These are phyloP conservation scores for Campaea margaritaria DNA, from an alignment of 2,888 invertebrate genomes.

Conservation along the genomic window DNA sequence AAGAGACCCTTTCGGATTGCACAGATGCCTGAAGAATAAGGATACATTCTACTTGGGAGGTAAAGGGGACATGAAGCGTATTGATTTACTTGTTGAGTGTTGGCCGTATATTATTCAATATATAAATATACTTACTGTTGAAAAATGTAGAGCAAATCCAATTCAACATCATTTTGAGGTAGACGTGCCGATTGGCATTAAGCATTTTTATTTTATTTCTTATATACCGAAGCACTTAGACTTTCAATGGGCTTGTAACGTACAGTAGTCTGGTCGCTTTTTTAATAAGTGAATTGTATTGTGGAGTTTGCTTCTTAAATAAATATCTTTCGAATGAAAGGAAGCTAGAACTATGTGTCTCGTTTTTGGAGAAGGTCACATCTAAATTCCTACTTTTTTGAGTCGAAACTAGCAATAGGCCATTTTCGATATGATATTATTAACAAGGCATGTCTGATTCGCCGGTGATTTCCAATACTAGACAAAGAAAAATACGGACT, in stretches of 20 bases:
- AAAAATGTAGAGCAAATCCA: background rate
- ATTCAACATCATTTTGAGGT: background rate
- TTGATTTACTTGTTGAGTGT: conserved; percentile 27
- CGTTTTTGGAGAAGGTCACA: no score
- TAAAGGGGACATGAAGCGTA: conserved; percentile 3
- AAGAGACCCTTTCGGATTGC: conserved; percentile 17
- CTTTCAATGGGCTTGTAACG: no score
- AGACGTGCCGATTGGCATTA: no score
- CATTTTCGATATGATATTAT: background rate
- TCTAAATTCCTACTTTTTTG: no score
- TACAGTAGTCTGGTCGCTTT: no score
- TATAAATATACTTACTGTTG: background rate
- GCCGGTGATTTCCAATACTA: background rate
- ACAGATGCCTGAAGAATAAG: conserved; percentile 4
- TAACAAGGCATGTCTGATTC: background rate
- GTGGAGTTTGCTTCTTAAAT: no score
- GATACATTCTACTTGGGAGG: background rate
- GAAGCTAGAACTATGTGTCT: no score
- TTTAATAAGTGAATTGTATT: no score
- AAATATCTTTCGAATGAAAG: no score
- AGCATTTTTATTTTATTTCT: no score
- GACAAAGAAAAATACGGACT: background rate
- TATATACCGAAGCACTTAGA: no score
- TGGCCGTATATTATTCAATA: background rate
- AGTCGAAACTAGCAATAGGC: background rate